Evolutionary conservation across 2,888 invertebrate species (phyloP), one percentile per base, ranked within the genome.

Genomic region (Strigamia transsilvanica): DNA sequence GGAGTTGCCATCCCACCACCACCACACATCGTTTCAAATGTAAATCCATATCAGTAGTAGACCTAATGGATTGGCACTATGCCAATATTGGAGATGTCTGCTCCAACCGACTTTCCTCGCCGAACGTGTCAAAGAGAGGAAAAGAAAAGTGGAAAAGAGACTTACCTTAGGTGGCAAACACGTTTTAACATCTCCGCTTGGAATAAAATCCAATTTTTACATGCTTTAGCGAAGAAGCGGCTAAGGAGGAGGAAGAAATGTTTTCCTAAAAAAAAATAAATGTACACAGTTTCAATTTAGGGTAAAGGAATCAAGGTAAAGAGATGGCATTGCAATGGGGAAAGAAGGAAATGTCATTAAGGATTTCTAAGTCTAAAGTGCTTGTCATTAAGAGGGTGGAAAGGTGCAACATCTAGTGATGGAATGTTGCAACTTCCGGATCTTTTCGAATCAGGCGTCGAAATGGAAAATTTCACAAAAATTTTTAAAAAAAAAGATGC

Each of bases 81-180:
- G 61, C 61, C 61, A 66, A 66, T 66, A 66, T 66, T 66, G 61
- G 61, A 66, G 61, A 66, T 66, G 61, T 66, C 61, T 66, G 61
- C 61, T n/a, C 61, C 21, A 66, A 66, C 61, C 61, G 21, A 23
- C 61, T 66, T 66, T 66, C 21, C 61, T 66, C 61, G 61, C 61
- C 61, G 23, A 66, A 66, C 21, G 61, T 66, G 61, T 66, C 61
- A 66, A 66, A 66, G 23, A 23, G 23, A 23, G 61, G 21, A 23
- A 66, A 23, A 66, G 61, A 66, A 66, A 66, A 23, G 61, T 23
- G 61, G 23, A 66, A 66, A 66, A 66, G 61, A 66, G 61, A 66
- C 61, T 66, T 66, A 66, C 61, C 61, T 66, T 66, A 10, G 10
- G 21, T 66, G 61, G 61, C 4, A 66, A 66, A 66, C 21, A 66